Conservation (phyloP, 2,888 invertebrate genomes). For the Allophyes oxyacanthae region DNA sequence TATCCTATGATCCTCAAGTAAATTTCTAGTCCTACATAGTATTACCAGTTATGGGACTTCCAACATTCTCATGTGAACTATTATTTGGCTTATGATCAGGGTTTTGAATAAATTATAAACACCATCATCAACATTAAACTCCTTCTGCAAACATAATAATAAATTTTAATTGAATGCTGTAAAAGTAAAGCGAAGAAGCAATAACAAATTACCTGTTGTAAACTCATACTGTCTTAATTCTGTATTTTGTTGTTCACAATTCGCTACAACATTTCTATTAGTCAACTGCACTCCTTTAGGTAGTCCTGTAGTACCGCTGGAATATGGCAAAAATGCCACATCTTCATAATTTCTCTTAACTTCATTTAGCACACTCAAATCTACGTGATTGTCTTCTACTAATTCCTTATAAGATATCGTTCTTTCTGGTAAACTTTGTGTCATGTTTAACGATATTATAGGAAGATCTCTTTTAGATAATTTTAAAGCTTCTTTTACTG, state of each 20-base stretch:
- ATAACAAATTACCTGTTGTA: conserved; percentile 71
- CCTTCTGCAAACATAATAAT: too few relatives aligned
- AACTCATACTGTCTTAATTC: conserved; percentile 64
- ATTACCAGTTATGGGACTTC: too few relatives aligned
- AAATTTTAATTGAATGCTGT: background rate
- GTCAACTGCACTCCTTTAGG: conserved; percentile 93
- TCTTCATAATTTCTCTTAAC: conserved; percentile 85
- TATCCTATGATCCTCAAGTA: too few relatives aligned
- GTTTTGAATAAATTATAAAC: too few relatives aligned
- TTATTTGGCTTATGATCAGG: too few relatives aligned
- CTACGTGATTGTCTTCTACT: conserved; percentile 80
- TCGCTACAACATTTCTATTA: conserved; percentile 88
- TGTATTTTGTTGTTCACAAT: conserved; percentile 76
- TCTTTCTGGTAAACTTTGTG: conserved; percentile 76
- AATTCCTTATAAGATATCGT: conserved; percentile 90
- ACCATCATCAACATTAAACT: too few relatives aligned
- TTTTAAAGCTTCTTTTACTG: conserved; percentile 82
- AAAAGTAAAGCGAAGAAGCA: background rate
- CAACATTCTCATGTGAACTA: too few relatives aligned
- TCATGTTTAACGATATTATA: conserved; percentile 79
- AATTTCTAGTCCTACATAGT: too few relatives aligned
- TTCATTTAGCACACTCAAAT: conserved; percentile 82
- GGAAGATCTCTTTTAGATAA: conserved; percentile 81
- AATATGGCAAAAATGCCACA: conserved; percentile 92
- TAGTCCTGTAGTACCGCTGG: conserved; percentile 95